Conservation (phyloP, 2,888 invertebrate species). For the Hetaerina titia region DNA sequence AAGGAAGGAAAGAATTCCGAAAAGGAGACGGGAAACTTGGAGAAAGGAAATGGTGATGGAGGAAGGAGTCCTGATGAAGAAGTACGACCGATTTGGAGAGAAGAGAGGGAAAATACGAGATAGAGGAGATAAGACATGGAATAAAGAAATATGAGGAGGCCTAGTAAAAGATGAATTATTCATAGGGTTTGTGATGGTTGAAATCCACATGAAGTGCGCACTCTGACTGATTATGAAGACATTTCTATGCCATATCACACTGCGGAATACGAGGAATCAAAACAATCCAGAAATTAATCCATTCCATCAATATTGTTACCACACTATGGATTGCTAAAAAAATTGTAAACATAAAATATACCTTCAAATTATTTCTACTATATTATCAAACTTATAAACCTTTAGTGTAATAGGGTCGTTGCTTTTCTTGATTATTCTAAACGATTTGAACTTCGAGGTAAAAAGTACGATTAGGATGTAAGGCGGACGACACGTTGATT, state of each 20-base stretch:
- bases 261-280: background rate
- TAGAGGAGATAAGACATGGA: background rate
- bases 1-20: slow-evolving; percentile 8
- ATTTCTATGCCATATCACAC: background rate
- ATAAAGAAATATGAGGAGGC: background rate
- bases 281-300: too few relatives aligned
- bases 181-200: background rate
- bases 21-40: background rate
- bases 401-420: too few relatives aligned
- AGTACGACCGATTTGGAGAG: background rate
- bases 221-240: background rate
- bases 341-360: too few relatives aligned
- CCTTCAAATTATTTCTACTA: too few relatives aligned
- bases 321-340: too few relatives aligned
- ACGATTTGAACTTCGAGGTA: too few relatives aligned
- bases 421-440: too few relatives aligned
- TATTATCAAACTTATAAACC: too few relatives aligned
- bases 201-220: background rate
- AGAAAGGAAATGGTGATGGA: background rate
- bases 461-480: too few relatives aligned
- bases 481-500: too few relatives aligned
- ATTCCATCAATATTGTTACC: too few relatives aligned
- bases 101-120: background rate
- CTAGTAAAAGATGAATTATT: background rate
- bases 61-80: background rate